A percentile compares a stretch with the other conserved stretches of the same genome.
phyloP scores from a whole-genome alignment of 2,113 vertebrate species.

The Nestor notabilis region DNA sequence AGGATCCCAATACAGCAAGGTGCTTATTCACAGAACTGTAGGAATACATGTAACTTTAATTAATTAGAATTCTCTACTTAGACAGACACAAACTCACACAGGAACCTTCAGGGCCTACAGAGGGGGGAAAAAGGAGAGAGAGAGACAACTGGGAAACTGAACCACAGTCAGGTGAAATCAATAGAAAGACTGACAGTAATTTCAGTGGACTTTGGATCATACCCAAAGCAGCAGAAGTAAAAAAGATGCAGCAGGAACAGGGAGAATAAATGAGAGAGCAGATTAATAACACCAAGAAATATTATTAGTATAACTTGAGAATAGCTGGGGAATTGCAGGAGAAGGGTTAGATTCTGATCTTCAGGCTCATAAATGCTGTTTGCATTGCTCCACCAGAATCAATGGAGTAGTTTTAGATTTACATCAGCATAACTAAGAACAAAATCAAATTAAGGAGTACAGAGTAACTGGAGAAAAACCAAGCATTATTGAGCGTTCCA shows the following conservation, averaged over 20 bases:
- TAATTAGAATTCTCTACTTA: not conserved
- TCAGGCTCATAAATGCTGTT: not conserved
- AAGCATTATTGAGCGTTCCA: slow-evolving; percentile 57
- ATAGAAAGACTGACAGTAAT: not conserved
- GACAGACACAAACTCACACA: not conserved
- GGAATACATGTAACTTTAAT: not conserved
- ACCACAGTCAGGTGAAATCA: not conserved
- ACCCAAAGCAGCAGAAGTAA: not conserved
- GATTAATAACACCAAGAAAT: slow-evolving; percentile 11
- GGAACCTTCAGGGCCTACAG: not conserved
- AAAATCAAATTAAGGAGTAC: slow-evolving; percentile 52
- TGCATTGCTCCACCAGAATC: slow-evolving; percentile 4
- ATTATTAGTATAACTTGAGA: not conserved
- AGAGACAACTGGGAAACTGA: not conserved
- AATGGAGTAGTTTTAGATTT: slow-evolving; percentile 24
- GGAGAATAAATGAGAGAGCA: not conserved
- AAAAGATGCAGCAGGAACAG: not conserved
- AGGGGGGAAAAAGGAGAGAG: not conserved
- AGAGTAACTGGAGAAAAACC: slow-evolving; percentile 25
- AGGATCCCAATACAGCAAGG: not conserved
- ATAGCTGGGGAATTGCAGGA: not conserved
- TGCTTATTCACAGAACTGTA: not conserved
- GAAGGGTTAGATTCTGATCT: not conserved
- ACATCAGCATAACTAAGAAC: slow-evolving; percentile 9
- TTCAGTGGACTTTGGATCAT: not conserved